These are phyloP conservation scores for Polietes domitor DNA, from an alignment of 2,888 invertebrate species.

Conservation along the genomic window DNA sequence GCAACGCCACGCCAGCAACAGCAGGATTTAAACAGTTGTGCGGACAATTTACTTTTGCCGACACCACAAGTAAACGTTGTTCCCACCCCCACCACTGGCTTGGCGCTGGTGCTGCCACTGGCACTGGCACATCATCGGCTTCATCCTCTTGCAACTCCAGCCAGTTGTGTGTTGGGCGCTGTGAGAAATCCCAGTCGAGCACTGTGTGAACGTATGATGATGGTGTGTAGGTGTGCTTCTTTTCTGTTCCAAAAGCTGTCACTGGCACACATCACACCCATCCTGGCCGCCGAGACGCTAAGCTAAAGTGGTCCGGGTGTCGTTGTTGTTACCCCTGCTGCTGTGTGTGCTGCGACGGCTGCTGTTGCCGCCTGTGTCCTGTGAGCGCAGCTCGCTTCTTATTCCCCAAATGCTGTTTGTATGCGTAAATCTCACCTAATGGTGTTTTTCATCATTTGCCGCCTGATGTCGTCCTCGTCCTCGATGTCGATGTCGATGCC, in stretches of 20 bases:
- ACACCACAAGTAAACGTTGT: slow-evolving; percentile 60
- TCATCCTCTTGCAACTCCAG: slow-evolving; percentile 36
- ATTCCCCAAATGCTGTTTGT: slow-evolving; percentile 78
- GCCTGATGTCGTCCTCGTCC: slow-evolving; percentile 75
- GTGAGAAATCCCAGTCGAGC: slow-evolving; percentile 11
- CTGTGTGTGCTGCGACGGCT: not conserved
- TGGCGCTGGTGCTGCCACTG: slow-evolving; percentile 40
- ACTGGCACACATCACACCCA: slow-evolving; percentile 66
- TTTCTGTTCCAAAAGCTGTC: slow-evolving; percentile 65
- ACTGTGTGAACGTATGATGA: not conserved
- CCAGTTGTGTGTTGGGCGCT: slow-evolving; percentile 21
- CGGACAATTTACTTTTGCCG: slow-evolving; percentile 75
- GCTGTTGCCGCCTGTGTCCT: slow-evolving; percentile 53
- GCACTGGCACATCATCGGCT: slow-evolving; percentile 35
- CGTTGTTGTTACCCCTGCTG: not conserved
- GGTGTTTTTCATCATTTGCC: slow-evolving; percentile 79
- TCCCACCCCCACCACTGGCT: slow-evolving; percentile 38
- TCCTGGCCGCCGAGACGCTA: slow-evolving; percentile 7
- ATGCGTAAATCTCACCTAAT: slow-evolving; percentile 80
- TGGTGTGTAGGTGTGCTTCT: slow-evolving; percentile 2
- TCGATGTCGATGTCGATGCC: slow-evolving; percentile 52
- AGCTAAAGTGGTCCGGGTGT: slow-evolving; percentile 37
- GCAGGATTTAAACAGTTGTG: slow-evolving; percentile 72
- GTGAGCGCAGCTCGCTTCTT: slow-evolving; percentile 61
- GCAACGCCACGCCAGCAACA: slow-evolving; percentile 52